Conservation (phyloP, 2,113 vertebrate genomes). For the Percina caprodes region DNA sequence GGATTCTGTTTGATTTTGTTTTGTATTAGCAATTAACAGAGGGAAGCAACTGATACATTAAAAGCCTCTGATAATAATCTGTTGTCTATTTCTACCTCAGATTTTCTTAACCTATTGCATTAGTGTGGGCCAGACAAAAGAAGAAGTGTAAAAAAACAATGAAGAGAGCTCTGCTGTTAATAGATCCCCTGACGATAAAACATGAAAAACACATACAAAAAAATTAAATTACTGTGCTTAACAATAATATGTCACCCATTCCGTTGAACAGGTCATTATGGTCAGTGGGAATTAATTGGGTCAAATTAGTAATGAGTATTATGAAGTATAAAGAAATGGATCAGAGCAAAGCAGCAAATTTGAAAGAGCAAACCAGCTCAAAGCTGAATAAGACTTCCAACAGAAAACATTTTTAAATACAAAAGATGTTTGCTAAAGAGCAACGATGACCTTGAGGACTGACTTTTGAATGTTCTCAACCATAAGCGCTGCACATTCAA, state of each 20-base stretch:
- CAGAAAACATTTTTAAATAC: neutral
- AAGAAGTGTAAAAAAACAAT: conserved; percentile 17
- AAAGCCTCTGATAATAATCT: conserved; percentile 35
- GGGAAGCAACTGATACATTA: conserved; percentile 23
- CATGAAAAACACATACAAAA: conserved; percentile 48
- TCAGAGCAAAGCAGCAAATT: conserved; percentile 36
- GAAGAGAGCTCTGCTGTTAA: conserved; percentile 18
- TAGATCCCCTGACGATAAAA: conserved; percentile 41
- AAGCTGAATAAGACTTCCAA: conserved; percentile 14
- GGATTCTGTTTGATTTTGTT: conserved; percentile 53
- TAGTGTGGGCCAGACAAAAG: neutral
- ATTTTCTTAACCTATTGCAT: conserved; percentile 11
- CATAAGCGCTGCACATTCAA: conserved; percentile 6
- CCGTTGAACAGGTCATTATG: conserved; percentile 17
- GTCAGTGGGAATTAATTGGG: conserved; percentile 43
- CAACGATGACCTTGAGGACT: conserved; percentile 8
- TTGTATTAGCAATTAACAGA: conserved; percentile 57
- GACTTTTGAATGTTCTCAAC: neutral
- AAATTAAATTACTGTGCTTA: conserved; percentile 41
- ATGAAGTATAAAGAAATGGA: neutral
- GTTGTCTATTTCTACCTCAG: conserved; percentile 26
- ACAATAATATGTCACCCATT: conserved; percentile 20
- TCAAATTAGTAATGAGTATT: conserved; percentile 31
- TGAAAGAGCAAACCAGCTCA: conserved; percentile 18
- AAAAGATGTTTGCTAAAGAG: neutral